These are phyloP conservation scores for Elymnias hypermnestra DNA, from an alignment of 1,140 invertebrate genomes.

Conservation along the genomic window DNA sequence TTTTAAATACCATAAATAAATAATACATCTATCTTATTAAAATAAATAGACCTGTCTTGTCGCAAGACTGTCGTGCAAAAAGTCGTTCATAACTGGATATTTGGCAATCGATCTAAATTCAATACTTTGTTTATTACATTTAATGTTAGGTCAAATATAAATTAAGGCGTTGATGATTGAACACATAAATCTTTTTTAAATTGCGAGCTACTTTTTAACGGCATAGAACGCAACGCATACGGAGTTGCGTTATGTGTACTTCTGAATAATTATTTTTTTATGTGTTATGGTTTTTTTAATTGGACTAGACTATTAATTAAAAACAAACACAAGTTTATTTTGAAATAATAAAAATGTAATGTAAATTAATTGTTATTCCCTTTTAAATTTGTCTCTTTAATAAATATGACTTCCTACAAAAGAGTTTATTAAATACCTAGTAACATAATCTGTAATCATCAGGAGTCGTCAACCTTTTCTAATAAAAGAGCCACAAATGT, in stretches of 20 bases:
- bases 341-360: too few relatives aligned
- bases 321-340: not conserved
- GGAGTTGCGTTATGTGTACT: not conserved
- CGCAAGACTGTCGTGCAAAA: conserved; percentile 3
- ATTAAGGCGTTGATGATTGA: conserved; percentile 13
- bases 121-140: conserved; percentile 17
- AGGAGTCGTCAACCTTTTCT: too few relatives aligned
- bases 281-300: not conserved
- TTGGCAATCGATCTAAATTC: conserved; percentile 35
- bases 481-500: too few relatives aligned
- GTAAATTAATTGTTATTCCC: too few relatives aligned
- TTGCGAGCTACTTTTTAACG: conserved; percentile 11
- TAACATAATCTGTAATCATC: too few relatives aligned
- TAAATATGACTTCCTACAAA: too few relatives aligned
- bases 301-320: not conserved
- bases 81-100: conserved; percentile 15
- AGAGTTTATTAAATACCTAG: too few relatives aligned
- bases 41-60: too few relatives aligned
- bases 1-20: too few relatives aligned
- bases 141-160: conserved; percentile 21
- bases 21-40: too few relatives aligned
- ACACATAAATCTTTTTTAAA: conserved; percentile 18
- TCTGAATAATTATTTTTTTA: not conserved
- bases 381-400: too few relatives aligned
- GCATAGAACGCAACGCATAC: not conserved